These are phyloP conservation scores for Plestiodon gilberti DNA, from an alignment of 2,113 vertebrate genomes.

Conservation along the genomic window DNA sequence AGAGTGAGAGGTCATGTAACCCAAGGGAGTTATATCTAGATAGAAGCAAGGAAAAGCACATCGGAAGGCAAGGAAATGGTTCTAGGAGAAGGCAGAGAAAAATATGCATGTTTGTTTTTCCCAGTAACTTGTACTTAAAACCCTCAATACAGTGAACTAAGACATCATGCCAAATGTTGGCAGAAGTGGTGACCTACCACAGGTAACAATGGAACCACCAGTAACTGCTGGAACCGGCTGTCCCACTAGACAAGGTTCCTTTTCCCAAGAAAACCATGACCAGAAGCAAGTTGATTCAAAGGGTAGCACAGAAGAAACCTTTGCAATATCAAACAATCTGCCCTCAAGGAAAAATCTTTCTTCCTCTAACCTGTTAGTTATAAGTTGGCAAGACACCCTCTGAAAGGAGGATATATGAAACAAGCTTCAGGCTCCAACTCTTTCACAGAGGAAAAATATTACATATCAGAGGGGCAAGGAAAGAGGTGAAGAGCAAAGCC, in stretches of 20 bases:
- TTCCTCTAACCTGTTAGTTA: background rate
- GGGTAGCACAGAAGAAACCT: background rate
- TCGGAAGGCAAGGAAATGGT: no score
- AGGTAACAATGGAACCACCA: no score
- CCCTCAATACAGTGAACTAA: no score
- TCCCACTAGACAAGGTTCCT: background rate
- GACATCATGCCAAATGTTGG: no score
- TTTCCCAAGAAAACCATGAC: background rate
- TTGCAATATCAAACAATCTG: conserved; percentile 11
- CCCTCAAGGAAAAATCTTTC: background rate
- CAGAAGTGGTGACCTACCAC: no score
- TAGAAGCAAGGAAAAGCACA: no score
- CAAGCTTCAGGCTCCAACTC: background rate
- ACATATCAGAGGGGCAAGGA: background rate
- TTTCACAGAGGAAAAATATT: background rate
- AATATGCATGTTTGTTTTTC: no score
- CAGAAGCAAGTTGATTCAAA: background rate
- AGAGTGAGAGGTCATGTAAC: no score
- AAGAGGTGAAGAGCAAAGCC: no score
- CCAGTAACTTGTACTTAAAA: no score
- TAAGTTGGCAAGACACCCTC: background rate
- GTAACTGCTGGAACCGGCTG: background rate
- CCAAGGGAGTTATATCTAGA: no score
- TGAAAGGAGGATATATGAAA: background rate
- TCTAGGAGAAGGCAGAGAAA: no score